phyloP scores from a whole-genome alignment of 2,113 vertebrate species.

The Hepsetus odoe region DNA sequence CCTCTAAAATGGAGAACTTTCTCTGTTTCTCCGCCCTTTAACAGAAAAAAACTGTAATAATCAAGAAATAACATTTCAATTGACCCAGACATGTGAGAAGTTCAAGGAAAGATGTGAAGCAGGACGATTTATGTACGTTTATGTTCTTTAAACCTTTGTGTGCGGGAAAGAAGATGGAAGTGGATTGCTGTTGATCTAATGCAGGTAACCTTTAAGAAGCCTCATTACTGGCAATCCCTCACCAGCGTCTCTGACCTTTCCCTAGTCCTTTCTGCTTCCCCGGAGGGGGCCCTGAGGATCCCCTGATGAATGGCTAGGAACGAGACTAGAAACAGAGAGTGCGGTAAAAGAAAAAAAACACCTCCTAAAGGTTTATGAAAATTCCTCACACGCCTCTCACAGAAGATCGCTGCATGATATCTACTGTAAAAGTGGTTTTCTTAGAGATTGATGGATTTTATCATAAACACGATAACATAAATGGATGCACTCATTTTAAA shows the following conservation, averaged over 20 bases:
- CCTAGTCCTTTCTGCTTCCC: constrained; percentile 23
- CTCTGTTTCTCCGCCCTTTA: background rate
- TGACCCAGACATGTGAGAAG: background rate
- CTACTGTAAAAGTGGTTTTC: constrained; percentile 35
- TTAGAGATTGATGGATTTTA: constrained; percentile 8
- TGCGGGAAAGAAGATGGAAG: background rate
- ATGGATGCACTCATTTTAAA: no score
- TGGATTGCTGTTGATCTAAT: constrained; percentile 46
- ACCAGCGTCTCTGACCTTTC: constrained; percentile 61
- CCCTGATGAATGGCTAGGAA: constrained; percentile 42
- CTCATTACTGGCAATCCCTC: constrained; percentile 54
- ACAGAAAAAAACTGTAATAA: background rate
- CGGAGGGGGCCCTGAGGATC: background rate
- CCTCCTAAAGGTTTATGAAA: constrained; percentile 20
- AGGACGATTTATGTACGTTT: background rate
- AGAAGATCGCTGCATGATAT: constrained; percentile 27
- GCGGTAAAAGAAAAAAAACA: constrained; percentile 5
- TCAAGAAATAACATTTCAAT: background rate
- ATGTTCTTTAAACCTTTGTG: constrained; percentile 29
- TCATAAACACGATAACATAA: no score
- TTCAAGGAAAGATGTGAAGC: background rate
- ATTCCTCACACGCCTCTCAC: constrained; percentile 12
- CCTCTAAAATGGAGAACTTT: background rate
- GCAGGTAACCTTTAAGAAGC: constrained; percentile 60
- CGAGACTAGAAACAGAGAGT: constrained; percentile 12